A percentile compares a stretch with the other conserved stretches of the same genome.
Conservation (phyloP, 2,113 vertebrate genomes). For the Trochalopteron elliotii region DNA sequence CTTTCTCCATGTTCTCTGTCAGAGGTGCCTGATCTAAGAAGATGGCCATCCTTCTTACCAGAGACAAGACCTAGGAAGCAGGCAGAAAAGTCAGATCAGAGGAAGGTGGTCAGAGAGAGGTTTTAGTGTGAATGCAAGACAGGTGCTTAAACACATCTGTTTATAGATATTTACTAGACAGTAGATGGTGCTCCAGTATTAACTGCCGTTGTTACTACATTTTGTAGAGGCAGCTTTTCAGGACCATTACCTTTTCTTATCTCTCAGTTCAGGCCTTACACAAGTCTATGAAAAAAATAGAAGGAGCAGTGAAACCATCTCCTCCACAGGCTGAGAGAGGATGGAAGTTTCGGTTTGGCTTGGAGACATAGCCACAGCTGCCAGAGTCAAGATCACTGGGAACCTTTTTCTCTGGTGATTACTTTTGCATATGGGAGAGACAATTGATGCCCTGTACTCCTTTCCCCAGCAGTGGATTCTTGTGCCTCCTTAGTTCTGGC, state of each 20-base stretch:
- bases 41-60: not conserved
- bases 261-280: not conserved
- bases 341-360: not conserved
- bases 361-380: not conserved
- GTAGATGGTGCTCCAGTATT: constrained; percentile 19
- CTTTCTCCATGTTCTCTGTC: not conserved
- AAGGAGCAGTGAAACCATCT: not conserved
- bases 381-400: not conserved
- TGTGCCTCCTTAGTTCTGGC: not conserved
- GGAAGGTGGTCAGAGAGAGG: not conserved
- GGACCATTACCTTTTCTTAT: not conserved
- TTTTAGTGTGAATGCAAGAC: not conserved
- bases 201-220: not conserved
- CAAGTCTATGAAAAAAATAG: not conserved
- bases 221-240: not conserved
- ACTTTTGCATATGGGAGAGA: not conserved
- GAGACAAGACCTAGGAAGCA: not conserved
- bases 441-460: not conserved
- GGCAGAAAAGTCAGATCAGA: not conserved
- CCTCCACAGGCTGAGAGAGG: not conserved
- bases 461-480: not conserved
- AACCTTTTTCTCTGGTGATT: not conserved
- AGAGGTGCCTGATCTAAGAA: not conserved
- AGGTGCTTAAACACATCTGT: not conserved
- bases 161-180: not conserved